Evolutionary conservation across 2,797 vertebrate species (phyloP), one percentile per base, ranked within the genome.

Genomic region (Zonotrichia albicollis): DNA sequence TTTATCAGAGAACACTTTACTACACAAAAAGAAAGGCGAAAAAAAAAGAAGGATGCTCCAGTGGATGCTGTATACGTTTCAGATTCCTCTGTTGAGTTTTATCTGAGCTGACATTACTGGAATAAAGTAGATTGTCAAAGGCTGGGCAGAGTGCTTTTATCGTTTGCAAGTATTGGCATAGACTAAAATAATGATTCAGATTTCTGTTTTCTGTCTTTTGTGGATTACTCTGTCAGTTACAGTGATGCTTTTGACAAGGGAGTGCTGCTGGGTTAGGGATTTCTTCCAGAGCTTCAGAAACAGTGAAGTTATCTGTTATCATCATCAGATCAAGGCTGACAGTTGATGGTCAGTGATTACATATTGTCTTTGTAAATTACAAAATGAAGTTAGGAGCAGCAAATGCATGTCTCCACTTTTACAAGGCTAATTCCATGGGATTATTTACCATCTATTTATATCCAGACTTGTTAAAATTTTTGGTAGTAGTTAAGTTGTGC

Each of bases 201-300:
- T 96, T 93, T 98, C 97, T 97, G 98, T 94, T 98, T 97, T 98
- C 97, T 98, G 98, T 97, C 98, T 97, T 97, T 96, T 79, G 88
- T 97, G 97, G 96, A 96, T 97, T 97, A 81, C 72, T 85, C 94
- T 98, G 97, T 96, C 97, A 98, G 96, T 93, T 95, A 70, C 9
- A 19, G 78, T 97, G 94, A 98, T 97, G 97, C 64, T 96, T 98
- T 97, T 99, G 98, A 98, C 98, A 98, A 97, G 97, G 95, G 81
- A 97, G 93, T 97, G 98, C 98, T 98, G 96, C 98, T 97, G 97
- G 98, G 97, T 95, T 97, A 97, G 96, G 70, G 93, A 85, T 96
- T 97, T 97, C 97, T 98, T 97, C 96, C 91, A 91, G 97, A 97
- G 97, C 97, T 97, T 98, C 97, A 97, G 97, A 98, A 98, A 97